Conservation (phyloP, 2,113 vertebrate species). For the Enhydra lutris region DNA sequence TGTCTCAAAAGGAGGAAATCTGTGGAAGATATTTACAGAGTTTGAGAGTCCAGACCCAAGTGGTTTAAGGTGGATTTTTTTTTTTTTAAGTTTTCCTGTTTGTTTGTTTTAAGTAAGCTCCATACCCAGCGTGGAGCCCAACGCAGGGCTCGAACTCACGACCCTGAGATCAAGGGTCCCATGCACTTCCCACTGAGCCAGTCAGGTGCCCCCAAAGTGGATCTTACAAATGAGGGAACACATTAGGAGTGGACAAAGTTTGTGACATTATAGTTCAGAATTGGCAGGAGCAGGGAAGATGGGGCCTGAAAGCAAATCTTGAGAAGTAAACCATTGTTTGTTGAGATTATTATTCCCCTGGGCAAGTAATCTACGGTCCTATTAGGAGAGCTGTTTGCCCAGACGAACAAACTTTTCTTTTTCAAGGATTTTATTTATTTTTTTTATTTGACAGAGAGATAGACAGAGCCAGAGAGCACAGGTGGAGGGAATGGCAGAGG, state of each 20-base stretch:
- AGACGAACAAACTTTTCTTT: background rate
- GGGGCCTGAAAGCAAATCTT: background rate
- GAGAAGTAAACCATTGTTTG: background rate
- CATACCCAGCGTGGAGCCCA: background rate
- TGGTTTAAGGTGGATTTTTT: background rate
- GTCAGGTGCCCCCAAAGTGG: background rate
- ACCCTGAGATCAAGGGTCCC: background rate
- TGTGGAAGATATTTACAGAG: background rate
- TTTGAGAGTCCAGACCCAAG: background rate
- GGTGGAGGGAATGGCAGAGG: too few species aligned
- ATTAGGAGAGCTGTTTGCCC: background rate
- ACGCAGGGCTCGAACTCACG: background rate
- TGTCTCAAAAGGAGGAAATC: background rate
- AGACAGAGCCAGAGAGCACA: too few species aligned
- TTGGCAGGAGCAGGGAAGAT: background rate
- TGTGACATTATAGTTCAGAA: background rate
- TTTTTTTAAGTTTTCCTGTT: background rate
- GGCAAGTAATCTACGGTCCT: background rate
- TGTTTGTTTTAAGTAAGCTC: background rate
- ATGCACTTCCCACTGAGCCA: background rate
- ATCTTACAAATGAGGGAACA: background rate
- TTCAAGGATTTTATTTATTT: too few species aligned
- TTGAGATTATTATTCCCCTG: background rate
- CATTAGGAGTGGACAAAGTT: background rate
- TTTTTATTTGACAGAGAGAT: too few species aligned